Evolutionary conservation across 2,797 vertebrate species (phyloP).

Genomic region (Sebastes nivosus): DNA sequence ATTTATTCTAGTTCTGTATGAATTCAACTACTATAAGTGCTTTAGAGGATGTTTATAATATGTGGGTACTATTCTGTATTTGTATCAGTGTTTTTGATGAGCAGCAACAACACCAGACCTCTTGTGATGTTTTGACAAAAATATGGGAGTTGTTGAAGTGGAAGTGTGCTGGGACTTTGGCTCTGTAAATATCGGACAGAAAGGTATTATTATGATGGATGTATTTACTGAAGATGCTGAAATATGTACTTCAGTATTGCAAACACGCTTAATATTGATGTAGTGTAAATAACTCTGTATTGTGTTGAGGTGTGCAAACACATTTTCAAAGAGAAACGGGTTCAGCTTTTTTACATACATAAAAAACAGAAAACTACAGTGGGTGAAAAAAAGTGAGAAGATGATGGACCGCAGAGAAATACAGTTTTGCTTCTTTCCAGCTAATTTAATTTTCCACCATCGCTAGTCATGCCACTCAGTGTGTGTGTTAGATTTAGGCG

Average conservation of each 20-base stretch:
- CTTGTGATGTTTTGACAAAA: slow-evolving; percentile 10
- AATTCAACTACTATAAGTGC: neutral
- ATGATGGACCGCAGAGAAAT: neutral
- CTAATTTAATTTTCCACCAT: neutral
- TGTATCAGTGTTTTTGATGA: neutral
- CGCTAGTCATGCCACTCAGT: neutral
- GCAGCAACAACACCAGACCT: neutral
- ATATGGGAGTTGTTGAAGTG: neutral
- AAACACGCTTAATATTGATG: neutral
- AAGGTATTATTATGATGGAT: neutral
- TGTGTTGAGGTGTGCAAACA: slow-evolving; percentile 6
- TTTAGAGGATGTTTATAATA: neutral
- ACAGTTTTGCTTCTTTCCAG: neutral
- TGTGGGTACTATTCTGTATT: slow-evolving; percentile 1
- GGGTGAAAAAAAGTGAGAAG: neutral
- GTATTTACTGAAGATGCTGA: slow-evolving; percentile 1
- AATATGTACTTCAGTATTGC: slow-evolving; percentile 16
- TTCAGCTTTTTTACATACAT: neutral
- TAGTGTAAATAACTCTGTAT: neutral
- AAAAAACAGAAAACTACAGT: neutral
- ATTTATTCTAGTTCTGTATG: neutral
- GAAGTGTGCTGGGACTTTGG: neutral
- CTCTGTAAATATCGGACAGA: no score
- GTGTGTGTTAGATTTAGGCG: neutral
- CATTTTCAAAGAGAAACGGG: neutral